A percentile compares a stretch with the other conserved stretches of the same genome.
These are phyloP conservation scores for Nebria salina DNA, from an alignment of 2,888 invertebrate genomes.

Conservation along the genomic window DNA sequence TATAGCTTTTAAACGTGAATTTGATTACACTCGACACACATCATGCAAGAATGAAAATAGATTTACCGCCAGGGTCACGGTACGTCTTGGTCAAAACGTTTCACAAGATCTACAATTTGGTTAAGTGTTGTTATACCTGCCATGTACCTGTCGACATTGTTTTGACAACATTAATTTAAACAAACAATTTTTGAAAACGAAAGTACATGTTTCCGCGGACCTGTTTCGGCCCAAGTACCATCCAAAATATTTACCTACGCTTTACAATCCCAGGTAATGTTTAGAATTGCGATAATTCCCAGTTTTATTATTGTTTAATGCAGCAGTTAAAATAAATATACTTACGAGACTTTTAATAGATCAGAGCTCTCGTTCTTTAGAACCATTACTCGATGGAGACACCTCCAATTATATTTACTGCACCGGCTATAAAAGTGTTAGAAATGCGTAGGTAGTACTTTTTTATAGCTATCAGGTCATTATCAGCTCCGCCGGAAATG, in stretches of 20 bases:
- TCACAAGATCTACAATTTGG: neutral
- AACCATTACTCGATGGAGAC: neutral
- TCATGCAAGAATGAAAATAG: no score
- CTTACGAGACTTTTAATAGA: no score
- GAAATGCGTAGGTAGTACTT: neutral
- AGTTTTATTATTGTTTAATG: no score
- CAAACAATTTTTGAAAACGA: neutral
- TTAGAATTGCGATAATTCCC: no score
- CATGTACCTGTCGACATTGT: neutral
- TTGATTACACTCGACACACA: no score
- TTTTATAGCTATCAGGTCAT: constrained; percentile 13
- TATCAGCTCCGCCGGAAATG: constrained; percentile 18
- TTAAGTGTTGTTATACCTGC: neutral
- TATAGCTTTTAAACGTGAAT: no score
- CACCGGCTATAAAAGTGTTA: neutral
- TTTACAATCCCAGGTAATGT: no score
- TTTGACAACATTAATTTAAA: neutral
- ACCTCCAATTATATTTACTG: neutral
- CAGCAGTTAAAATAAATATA: no score
- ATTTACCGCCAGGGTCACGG: no score
- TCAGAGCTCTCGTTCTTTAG: neutral
- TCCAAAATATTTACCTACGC: no score
- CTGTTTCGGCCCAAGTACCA: no score
- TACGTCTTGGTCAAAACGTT: neutral
- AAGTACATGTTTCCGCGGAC: neutral